Evolutionary conservation across 2,797 vertebrate genomes (phyloP).

Genomic region (Molothrus aeneus): DNA sequence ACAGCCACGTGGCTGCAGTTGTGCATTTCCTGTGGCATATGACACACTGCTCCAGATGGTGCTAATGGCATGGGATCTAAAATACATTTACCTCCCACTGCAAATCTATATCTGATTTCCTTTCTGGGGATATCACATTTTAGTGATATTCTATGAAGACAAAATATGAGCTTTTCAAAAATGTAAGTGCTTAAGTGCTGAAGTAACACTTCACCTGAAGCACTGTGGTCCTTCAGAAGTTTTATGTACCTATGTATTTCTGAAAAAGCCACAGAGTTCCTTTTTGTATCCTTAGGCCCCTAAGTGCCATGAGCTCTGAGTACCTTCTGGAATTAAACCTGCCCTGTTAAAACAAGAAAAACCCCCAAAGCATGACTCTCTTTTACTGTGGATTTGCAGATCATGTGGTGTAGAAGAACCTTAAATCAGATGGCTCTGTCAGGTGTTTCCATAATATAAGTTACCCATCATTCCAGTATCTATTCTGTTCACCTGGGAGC

Average conservation of each 20-base stretch:
- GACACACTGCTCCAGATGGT: background rate
- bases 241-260: background rate
- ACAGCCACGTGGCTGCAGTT: background rate
- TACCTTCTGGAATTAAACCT: background rate
- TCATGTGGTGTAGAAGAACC: background rate
- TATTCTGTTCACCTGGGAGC: background rate
- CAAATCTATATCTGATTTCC: background rate
- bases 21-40: background rate
- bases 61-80: background rate
- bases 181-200: background rate
- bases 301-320: background rate
- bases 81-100: background rate
- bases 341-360: background rate
- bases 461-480: background rate
- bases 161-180: background rate
- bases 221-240: background rate
- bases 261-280: background rate
- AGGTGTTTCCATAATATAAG: background rate
- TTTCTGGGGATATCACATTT: background rate
- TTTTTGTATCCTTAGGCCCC: background rate
- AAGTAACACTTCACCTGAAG: background rate
- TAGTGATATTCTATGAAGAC: background rate
- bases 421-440: background rate
- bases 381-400: background rate
- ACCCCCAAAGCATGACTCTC: rapidly evolving